Evolutionary conservation across 1,140 invertebrate species (phyloP), one percentile per base, ranked within the genome.

Genomic region (Bacillus rossius): DNA sequence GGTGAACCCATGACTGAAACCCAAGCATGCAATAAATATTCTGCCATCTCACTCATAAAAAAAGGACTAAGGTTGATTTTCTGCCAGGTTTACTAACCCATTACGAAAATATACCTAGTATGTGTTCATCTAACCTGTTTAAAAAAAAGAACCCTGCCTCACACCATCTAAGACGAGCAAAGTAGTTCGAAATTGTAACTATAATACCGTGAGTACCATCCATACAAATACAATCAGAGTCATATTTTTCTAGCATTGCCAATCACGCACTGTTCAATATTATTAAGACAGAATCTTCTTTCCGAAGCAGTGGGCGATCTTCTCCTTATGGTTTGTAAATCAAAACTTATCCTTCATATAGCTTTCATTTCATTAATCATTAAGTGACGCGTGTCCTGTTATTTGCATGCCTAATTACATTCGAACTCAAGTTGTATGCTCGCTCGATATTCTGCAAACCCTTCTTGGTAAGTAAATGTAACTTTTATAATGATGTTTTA

Each of bases 121-220:
- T 26, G 8, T 41, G 7, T 17, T 41, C 38, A 38, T 60, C 53
- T 10, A 26, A 17, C 34, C 52, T 16, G 34, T 56, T 62, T 10
- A 52, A 34, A 5, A 62, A 55, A 29, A 37, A 45, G 13, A 55
- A 41, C 53, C 53, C 4, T 19, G 17, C 2, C 40, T 23, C 41
- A 42, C 52, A 22, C 56, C 57, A 50, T 62, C 61, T 7, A 62
- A 29, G 19, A 42, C 50, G 1, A 62, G 19, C n/a, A 62, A 4
- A 17, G 53, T 60, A 62, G 38, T 22, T 60, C 43, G 52, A 55
- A 49, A 3, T 52, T 40, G 26, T 59, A 49, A 8, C 42, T 17
- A 40, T 55, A 3, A 49, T 23, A 4, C 47, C 61, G 26, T 62
- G 58, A 14, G 55, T 58, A 22, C 54, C 43, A 60, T 60, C 57